Evolutionary conservation across 2,113 vertebrate species (phyloP), one percentile per base, ranked within the genome.

Genomic region (Mesembrinibis cayennensis): DNA sequence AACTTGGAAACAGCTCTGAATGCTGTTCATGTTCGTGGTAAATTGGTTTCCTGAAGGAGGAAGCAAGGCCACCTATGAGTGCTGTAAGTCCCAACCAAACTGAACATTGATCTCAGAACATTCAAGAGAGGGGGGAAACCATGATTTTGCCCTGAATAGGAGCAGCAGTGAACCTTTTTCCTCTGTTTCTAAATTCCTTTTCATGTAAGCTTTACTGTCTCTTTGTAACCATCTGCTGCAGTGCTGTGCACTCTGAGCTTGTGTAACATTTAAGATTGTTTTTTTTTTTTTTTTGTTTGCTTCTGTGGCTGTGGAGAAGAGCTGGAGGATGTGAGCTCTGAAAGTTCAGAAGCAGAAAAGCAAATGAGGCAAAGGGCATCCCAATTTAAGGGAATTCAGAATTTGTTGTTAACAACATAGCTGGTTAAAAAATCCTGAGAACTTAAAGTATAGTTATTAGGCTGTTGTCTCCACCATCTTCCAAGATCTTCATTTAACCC

Each of bases 181-280:
- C 29, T 86, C 88, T 89, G 55, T 67, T 96, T 93, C 79, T 83
- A 34, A 88, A 96, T 96, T 94, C 88, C 72, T 80, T 97, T 97
- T 94, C 82, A 89, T 95, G 88, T 95, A n/a, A 77, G 88, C 76
- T 92, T 90, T 90, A 22, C 79, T 67, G 63, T 62, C 82, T 93
- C 63, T 92, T 74, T 94, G 82, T 94, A 78, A 23, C 92, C 82
- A 83, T 92, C 93, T 97, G 93, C 90, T 71, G 83, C 88, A 83
- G 76, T 34, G 80, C 92, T 95, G 67, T 91, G 79, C 83, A 74
- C 93, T 91, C 81, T 44, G 65, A 76, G 89, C 81, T 78, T 71
- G 42, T 91, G 52, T 82, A 87, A 79, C 87, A 71, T 78, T 87
- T 84, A 67, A 71, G 52, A 19, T 23, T 16, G 7, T 38, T 38